Evolutionary conservation across 2,113 vertebrate genomes (phyloP).

Genomic region (Amphiprion ocellaris): DNA sequence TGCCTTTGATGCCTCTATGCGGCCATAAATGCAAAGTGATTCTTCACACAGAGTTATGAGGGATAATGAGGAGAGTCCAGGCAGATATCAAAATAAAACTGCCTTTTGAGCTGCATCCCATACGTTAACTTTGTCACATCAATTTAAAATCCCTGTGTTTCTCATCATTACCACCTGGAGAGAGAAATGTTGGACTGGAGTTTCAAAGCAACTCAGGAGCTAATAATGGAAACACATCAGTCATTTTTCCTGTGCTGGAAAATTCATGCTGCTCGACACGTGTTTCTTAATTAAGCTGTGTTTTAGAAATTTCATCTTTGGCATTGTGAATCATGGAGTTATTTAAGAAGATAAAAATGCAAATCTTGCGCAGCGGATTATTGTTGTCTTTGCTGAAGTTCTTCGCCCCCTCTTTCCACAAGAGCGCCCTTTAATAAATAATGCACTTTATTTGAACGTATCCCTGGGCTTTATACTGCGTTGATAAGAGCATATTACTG

Average conservation of each 20-base stretch:
- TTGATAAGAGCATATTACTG: constrained; percentile 58
- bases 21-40: constrained; percentile 58
- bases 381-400: constrained; percentile 45
- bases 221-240: constrained; percentile 55
- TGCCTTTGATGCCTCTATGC: constrained; percentile 60
- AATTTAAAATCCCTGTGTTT: constrained; percentile 26
- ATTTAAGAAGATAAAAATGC: constrained; percentile 38
- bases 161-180: constrained; percentile 46
- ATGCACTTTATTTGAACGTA: constrained; percentile 75
- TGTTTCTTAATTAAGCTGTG: constrained; percentile 27
- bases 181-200: constrained; percentile 18
- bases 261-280: constrained; percentile 7
- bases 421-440: constrained; percentile 72
- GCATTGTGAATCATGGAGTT: constrained; percentile 32
- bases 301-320: constrained; percentile 26
- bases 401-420: constrained; percentile 34
- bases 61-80: constrained; percentile 55
- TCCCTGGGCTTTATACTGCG: constrained; percentile 57
- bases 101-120: constrained; percentile 5
- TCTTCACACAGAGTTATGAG: constrained; percentile 43
- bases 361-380: constrained; percentile 19
- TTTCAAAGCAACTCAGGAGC: constrained; percentile 39
- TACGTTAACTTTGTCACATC: constrained; percentile 33
- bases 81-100: constrained; percentile 47
- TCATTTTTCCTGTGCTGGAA: constrained; percentile 31